A percentile compares a stretch with the other conserved stretches of the same genome.
Evolutionary conservation across 1,140 invertebrate species (phyloP).

Genomic region (Panulirus ornatus): DNA sequence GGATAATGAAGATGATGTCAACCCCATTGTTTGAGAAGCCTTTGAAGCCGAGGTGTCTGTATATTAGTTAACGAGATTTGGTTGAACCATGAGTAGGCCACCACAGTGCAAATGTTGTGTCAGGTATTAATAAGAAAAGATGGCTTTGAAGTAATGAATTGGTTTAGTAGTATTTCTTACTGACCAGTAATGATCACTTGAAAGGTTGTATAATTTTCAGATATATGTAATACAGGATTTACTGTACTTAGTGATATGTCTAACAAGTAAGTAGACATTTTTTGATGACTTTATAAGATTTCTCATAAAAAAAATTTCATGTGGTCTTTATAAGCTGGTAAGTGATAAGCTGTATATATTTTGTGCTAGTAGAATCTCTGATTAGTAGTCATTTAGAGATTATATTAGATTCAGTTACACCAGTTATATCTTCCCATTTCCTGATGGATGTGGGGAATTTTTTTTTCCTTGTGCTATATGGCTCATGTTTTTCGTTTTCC

Average conservation of each 20-base stretch:
- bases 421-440: neutral
- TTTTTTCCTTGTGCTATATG: neutral
- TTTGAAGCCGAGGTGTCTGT: neutral
- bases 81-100: neutral
- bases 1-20: conserved; percentile 47
- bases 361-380: neutral
- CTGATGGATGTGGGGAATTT: neutral
- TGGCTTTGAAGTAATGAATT: neutral
- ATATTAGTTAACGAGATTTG: neutral
- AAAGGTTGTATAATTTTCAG: neutral
- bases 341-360: neutral
- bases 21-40: conserved; percentile 34
- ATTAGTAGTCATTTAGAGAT: no score
- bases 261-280: neutral
- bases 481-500: neutral
- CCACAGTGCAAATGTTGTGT: neutral
- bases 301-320: neutral
- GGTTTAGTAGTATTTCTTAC: neutral
- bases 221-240: neutral
- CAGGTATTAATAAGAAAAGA: neutral
- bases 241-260: conserved; percentile 2
- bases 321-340: neutral
- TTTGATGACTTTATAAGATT: neutral
- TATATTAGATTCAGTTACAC: neutral
- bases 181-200: neutral